Conservation (phyloP, 2,797 vertebrate genomes). For the Halcyon smyrnensis region DNA sequence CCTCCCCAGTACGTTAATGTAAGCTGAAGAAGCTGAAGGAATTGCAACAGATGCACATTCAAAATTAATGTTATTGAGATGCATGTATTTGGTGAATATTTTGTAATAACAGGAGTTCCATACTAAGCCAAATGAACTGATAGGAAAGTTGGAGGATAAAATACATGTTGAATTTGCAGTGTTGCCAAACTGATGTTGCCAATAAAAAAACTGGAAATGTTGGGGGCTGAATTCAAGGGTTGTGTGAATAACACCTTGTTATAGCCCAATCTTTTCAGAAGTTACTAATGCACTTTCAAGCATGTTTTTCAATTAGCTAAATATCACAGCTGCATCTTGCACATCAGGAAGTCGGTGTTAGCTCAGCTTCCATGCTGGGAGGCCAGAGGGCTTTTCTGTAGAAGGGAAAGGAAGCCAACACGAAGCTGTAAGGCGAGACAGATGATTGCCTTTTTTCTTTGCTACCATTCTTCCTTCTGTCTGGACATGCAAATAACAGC, state of each 20-base stretch:
- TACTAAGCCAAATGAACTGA: background rate
- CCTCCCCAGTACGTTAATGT: background rate
- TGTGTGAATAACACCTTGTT: constrained; percentile 12
- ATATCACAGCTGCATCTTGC: constrained; percentile 50
- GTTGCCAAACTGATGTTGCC: background rate
- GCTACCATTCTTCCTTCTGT: background rate
- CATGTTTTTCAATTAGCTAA: constrained; percentile 68
- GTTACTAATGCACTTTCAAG: constrained; percentile 51
- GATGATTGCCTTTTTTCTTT: background rate
- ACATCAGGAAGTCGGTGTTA: constrained; percentile 34
- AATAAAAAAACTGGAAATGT: background rate
- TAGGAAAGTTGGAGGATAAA: constrained; percentile 5
- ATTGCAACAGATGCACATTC: background rate
- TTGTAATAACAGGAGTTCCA: background rate
- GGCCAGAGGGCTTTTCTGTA: constrained; percentile 35
- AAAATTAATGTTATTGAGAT: background rate
- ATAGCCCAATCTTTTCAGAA: constrained; percentile 28
- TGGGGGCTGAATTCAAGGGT: background rate
- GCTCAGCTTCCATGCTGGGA: constrained; percentile 46
- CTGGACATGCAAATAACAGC: background rate
- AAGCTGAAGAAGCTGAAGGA: background rate
- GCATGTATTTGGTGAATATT: background rate
- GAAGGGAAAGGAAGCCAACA: background rate
- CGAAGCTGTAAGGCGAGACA: background rate
- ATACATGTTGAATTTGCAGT: background rate